Conservation (phyloP, 2,797 vertebrate genomes). For the Hyperoplus lanceolatus region DNA sequence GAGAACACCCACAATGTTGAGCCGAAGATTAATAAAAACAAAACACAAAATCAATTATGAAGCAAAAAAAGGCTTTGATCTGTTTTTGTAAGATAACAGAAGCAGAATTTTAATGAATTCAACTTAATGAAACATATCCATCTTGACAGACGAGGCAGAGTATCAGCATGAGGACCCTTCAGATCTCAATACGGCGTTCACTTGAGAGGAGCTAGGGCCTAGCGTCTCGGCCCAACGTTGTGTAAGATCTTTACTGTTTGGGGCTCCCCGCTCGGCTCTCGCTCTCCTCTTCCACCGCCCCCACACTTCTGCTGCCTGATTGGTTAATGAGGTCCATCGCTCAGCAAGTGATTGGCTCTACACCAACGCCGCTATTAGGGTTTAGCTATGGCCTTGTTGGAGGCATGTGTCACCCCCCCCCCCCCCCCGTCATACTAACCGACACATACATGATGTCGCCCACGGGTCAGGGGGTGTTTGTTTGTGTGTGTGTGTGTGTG, state of each 20-base stretch:
- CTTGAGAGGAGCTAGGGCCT: constrained; percentile 33
- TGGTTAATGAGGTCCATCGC: constrained; percentile 77
- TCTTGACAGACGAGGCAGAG: constrained; percentile 15
- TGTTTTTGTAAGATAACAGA: constrained; percentile 15
- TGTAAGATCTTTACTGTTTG: constrained; percentile 76
- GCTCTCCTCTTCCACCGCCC: constrained; percentile 67
- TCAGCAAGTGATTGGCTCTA: constrained; percentile 69
- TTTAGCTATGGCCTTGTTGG: constrained; percentile 48
- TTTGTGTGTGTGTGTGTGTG: too few relatives aligned
- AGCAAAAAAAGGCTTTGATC: constrained; percentile 1
- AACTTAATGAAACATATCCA: constrained; percentile 33
- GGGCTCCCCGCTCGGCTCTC: constrained; percentile 53
- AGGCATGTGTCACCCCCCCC: constrained; percentile 65
- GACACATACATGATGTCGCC: constrained; percentile 64
- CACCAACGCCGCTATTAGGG: constrained; percentile 74
- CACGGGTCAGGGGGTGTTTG: constrained; percentile 28
- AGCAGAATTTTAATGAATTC: constrained; percentile 22
- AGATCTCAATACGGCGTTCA: constrained; percentile 19
- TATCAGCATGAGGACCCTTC: constrained; percentile 39
- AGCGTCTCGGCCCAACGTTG: constrained; percentile 34
- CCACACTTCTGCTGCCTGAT: constrained; percentile 75
- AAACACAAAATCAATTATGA: neutral
- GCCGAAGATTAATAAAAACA: neutral
- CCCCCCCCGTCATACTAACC: constrained; percentile 58
- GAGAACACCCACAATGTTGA: constrained; percentile 33